These are phyloP conservation scores for Sussaba pulchella DNA, from an alignment of 2,888 invertebrate species.

Conservation along the genomic window DNA sequence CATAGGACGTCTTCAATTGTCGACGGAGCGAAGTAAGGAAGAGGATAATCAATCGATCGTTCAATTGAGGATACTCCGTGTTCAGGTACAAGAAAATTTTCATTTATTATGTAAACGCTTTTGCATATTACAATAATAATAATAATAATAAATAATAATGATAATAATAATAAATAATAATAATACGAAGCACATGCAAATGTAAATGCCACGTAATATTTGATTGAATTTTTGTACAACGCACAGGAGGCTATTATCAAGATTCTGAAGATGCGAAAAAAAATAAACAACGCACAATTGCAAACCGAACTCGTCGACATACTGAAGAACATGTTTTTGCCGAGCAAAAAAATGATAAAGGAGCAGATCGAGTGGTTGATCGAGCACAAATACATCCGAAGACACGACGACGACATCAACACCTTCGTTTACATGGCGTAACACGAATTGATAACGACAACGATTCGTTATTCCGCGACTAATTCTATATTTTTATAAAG, in stretches of 20 bases:
- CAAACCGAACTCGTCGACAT: conserved; percentile 99
- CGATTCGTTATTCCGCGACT: conserved; percentile 71
- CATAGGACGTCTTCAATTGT: conserved; percentile 97
- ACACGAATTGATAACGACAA: conserved; percentile 77
- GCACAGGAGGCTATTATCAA: conserved; percentile 98
- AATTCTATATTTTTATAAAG: conserved; percentile 81
- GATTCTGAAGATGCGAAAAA: conserved; percentile 99
- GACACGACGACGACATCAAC: conserved; percentile 99
- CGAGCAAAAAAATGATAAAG: conserved; percentile 99
- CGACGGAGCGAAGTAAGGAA: conserved; percentile 97
- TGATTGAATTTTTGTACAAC: conserved; percentile 33
- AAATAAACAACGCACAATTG: conserved; percentile 96
- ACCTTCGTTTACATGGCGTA: conserved; percentile 99
- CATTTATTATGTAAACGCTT: conserved; percentile 27
- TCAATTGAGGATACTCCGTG: conserved; percentile 96
- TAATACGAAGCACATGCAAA: conserved; percentile 23
- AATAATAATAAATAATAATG: conserved; percentile 1
- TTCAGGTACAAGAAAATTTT: conserved; percentile 85
- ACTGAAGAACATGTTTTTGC: conserved; percentile 99
- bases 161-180: conserved; percentile 14
- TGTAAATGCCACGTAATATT: conserved; percentile 23
- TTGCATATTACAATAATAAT: conserved; percentile 9
- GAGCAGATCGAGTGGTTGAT: conserved; percentile 99
- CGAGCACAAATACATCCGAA: conserved; percentile 98
- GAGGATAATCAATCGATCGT: conserved; percentile 99